These are phyloP conservation scores for Mechanitis messenoides DNA, from an alignment of 2,888 invertebrate genomes.

Conservation along the genomic window DNA sequence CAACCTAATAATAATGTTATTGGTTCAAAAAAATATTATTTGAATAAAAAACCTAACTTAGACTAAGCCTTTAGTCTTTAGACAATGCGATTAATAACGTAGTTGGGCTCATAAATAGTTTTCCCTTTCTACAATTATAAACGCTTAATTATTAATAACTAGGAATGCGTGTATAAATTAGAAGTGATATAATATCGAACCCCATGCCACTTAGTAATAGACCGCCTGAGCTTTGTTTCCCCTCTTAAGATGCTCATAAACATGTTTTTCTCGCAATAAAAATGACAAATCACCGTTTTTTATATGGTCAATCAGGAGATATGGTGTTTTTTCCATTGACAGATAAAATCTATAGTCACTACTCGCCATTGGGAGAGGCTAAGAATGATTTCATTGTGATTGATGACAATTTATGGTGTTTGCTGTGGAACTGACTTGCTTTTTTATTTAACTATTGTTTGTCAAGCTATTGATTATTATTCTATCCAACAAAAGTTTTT, in stretches of 20 bases:
- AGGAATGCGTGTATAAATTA: not conserved
- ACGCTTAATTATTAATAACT: no score
- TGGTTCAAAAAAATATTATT: no score
- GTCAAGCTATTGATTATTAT: not conserved
- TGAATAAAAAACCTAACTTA: no score
- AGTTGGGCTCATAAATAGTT: no score
- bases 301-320: conserved; percentile 76
- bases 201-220: conserved; percentile 25
- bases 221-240: conserved; percentile 36
- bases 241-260: conserved; percentile 76
- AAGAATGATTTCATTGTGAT: conserved; percentile 40
- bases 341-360: conserved; percentile 59
- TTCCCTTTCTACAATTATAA: no score
- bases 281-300: conserved; percentile 77
- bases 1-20: no score
- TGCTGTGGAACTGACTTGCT: conserved; percentile 10
- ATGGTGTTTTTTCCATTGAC: conserved; percentile 61
- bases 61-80: no score
- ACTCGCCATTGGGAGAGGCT: conserved; percentile 40
- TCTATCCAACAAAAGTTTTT: not conserved
- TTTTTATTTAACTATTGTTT: not conserved
- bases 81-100: no score
- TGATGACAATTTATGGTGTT: conserved; percentile 33
- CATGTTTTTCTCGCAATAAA: conserved; percentile 77
- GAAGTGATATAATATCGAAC: not conserved